Evolutionary conservation across 2,888 invertebrate genomes (phyloP).

Genomic region (Thera obeliscata): DNA sequence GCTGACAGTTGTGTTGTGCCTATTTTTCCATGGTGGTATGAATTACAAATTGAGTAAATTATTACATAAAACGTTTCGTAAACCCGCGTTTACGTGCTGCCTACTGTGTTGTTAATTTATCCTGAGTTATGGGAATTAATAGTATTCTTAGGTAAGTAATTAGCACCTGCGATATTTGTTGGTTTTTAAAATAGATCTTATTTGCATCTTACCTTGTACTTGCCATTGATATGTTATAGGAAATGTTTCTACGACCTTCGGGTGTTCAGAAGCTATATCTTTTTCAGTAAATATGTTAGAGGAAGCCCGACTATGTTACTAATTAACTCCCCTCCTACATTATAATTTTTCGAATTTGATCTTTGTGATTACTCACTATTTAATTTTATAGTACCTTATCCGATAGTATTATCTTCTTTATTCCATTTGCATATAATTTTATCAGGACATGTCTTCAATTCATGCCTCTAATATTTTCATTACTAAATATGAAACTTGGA

Average conservation of each 20-base stretch:
- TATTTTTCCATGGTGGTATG: slow-evolving; percentile 74
- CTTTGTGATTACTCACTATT: not conserved
- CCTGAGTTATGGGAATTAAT: slow-evolving; percentile 51
- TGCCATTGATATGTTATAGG: slow-evolving; percentile 45
- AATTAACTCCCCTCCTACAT: not conserved
- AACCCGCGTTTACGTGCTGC: slow-evolving; percentile 44
- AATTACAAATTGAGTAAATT: slow-evolving; percentile 67
- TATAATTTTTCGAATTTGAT: not conserved
- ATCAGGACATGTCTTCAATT: not conserved
- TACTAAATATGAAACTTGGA: not conserved
- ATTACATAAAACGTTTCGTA: slow-evolving; percentile 74
- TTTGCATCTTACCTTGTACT: slow-evolving; percentile 47
- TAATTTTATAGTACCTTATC: not conserved
- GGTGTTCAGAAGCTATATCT: not conserved
- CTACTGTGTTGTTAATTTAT: slow-evolving; percentile 40
- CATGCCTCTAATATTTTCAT: not conserved
- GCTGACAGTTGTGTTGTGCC: slow-evolving; percentile 71
- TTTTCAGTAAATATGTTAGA: not conserved
- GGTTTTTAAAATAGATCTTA: slow-evolving; percentile 24
- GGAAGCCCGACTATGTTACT: not conserved
- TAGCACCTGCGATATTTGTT: slow-evolving; percentile 23
- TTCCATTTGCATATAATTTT: not conserved
- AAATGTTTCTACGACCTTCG: slow-evolving; percentile 35
- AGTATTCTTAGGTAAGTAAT: slow-evolving; percentile 44
- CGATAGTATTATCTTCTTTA: not conserved